Conservation (phyloP, 2,888 invertebrate genomes). For the Sarcophaga carnaria region DNA sequence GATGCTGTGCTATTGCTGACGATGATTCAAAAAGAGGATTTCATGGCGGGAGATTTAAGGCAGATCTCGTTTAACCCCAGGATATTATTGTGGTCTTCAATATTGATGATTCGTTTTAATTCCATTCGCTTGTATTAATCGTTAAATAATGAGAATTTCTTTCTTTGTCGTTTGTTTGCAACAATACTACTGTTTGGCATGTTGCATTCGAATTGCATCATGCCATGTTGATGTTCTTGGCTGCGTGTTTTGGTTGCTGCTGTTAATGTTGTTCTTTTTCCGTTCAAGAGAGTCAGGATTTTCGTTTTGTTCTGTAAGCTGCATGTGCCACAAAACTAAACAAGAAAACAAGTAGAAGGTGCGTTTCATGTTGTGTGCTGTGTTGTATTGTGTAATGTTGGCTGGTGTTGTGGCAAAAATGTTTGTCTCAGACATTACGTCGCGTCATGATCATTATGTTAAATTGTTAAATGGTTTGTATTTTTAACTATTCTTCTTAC, state of each 20-base stretch:
- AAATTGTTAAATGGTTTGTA: conserved; percentile 59
- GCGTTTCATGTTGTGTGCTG: conserved; percentile 51
- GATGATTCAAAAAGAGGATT: conserved; percentile 39
- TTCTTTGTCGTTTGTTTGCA: neutral
- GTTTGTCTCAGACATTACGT: conserved; percentile 71
- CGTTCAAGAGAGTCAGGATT: neutral
- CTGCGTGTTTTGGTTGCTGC: conserved; percentile 41
- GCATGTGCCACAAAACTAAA: neutral
- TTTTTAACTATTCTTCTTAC: neutral
- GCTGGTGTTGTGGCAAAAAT: conserved; percentile 48
- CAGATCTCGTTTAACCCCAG: conserved; percentile 19
- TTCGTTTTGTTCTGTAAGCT: neutral
- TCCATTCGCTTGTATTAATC: conserved; percentile 41
- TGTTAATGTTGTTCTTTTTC: neutral
- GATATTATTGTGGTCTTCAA: conserved; percentile 27
- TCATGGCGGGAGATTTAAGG: conserved; percentile 25
- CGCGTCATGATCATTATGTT: conserved; percentile 72
- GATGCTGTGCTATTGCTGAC: conserved; percentile 47
- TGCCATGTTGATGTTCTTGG: conserved; percentile 33
- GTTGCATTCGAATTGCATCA: neutral
- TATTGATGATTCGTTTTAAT: neutral
- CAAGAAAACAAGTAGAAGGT: conserved; percentile 14
- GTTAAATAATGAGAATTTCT: conserved; percentile 62
- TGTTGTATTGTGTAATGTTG: conserved; percentile 3
- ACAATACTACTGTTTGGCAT: conserved; percentile 26